phyloP scores from a whole-genome alignment of 2,113 vertebrate species.

The Gymnogyps californianus region DNA sequence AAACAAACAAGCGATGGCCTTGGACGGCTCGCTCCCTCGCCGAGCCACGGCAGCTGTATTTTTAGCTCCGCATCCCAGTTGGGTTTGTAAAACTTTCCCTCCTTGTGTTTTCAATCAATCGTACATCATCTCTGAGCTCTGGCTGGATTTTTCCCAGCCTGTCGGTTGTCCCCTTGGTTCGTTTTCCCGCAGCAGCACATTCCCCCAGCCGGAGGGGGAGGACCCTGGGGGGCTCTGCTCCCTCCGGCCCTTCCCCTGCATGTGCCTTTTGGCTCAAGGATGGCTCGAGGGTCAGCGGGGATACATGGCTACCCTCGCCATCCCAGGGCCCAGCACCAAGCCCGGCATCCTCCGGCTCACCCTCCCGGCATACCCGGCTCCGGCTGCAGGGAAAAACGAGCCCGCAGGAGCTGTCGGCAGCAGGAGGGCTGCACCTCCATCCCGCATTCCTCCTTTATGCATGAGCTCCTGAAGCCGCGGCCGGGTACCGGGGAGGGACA shows the following conservation, averaged over 20 bases:
- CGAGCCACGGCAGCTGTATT: not conserved
- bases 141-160: not conserved
- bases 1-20: not conserved
- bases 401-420: not conserved
- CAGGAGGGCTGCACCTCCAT: not conserved
- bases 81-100: not conserved
- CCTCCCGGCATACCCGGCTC: not conserved
- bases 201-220: accelerated
- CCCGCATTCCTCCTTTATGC: not conserved
- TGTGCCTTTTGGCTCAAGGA: not conserved
- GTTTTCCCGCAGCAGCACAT: not conserved
- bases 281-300: not conserved
- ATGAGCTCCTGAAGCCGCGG: accelerated
- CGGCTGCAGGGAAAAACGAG: accelerated
- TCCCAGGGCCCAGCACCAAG: accelerated
- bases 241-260: accelerated
- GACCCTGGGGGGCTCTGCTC: not conserved
- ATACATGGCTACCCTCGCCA: not conserved
- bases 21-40: not conserved
- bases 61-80: not conserved
- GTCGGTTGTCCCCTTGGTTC: accelerated
- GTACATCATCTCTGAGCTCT: not conserved
- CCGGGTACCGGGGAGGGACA: not conserved
- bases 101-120: not conserved
- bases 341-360: not conserved